Evolutionary conservation across 2,888 invertebrate genomes (phyloP), one percentile per base, ranked within the genome.

Genomic region (Acrobasis repandana): DNA sequence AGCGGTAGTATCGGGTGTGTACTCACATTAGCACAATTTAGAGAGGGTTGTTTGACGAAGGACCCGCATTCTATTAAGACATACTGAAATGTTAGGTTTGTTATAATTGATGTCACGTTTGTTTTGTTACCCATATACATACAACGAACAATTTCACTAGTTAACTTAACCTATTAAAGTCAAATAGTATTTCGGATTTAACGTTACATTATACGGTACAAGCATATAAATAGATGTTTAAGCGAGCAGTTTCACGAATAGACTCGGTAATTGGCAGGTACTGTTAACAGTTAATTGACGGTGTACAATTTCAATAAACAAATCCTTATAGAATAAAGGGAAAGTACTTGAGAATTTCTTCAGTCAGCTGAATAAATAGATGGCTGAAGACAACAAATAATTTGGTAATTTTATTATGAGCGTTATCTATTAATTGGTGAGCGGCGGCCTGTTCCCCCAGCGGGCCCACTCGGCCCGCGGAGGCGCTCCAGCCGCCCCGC

Each of bases 1-100:
- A 87, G 82, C 82, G 83, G 85, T 82, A 80, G 73, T 85, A 83
- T 85, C 81, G 79, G 69, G 75, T 82, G 81, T 85, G 79, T 85
- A 76, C 79, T 77, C 75, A 82, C 79, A 83, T 86, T 85, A 86
- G 80, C 80, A 84, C 82, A 80, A 81, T 81, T 81, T 75, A 70
- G 75, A 67, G 72, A 76, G 76, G 81, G 78, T 83, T 88, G 85
- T 89, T 89, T 90, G 85, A 84, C 74, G 77, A 85, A 74, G 78
- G 78, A 71, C 75, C 83, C 78, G 67, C 75, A 80, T 79, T 80
- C 84, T 83, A 85, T 87, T 85, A 83, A 80, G 79, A 79, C 74
- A 71, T 65, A 63, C 65, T 28, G 28, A 52, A 67, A 69, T 65
- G 70, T 69, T 66, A 63, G 65, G 62, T 58, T 60, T 60, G 57